phyloP scores from a whole-genome alignment of 2,888 invertebrate species.

The Lochmaea crataegi region DNA sequence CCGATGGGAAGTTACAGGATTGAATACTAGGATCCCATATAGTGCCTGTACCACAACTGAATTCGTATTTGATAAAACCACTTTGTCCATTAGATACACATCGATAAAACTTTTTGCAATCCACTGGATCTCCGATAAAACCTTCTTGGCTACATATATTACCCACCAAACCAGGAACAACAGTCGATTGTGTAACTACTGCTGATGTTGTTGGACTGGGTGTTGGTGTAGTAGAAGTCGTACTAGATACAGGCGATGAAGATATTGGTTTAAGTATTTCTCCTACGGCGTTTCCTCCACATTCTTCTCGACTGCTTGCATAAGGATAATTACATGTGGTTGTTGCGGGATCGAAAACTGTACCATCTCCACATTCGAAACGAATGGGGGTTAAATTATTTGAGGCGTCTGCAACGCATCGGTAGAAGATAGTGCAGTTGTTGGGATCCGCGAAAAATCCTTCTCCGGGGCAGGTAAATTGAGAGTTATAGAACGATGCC shows the following conservation, averaged over 20 bases:
- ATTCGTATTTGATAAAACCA: slow-evolving; percentile 75
- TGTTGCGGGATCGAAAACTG: slow-evolving; percentile 77
- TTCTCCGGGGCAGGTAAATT: slow-evolving; percentile 62
- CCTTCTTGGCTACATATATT: slow-evolving; percentile 73
- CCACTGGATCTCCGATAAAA: slow-evolving; percentile 76
- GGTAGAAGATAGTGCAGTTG: slow-evolving; percentile 79
- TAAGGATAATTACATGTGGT: slow-evolving; percentile 78
- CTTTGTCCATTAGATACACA: slow-evolving; percentile 75
- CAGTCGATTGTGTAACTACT: slow-evolving; percentile 22
- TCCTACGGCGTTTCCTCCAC: slow-evolving; percentile 70
- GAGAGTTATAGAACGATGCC: slow-evolving; percentile 15
- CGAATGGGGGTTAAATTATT: slow-evolving; percentile 70
- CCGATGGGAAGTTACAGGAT: slow-evolving; percentile 79
- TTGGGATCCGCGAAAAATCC: slow-evolving; percentile 78
- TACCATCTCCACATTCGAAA: slow-evolving; percentile 81
- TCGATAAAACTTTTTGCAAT: slow-evolving; percentile 81
- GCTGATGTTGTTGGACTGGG: slow-evolving; percentile 36
- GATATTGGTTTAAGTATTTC: slow-evolving; percentile 45
- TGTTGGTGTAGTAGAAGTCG: slow-evolving; percentile 35
- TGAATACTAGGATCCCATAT: slow-evolving; percentile 78
- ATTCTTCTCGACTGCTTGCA: slow-evolving; percentile 76
- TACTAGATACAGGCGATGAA: slow-evolving; percentile 42
- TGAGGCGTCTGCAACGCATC: slow-evolving; percentile 75
- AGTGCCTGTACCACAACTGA: slow-evolving; percentile 80
- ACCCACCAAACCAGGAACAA: slow-evolving; percentile 43